These are phyloP conservation scores for Pomatorhinus ruficollis DNA, from an alignment of 2,113 vertebrate species.

Conservation along the genomic window DNA sequence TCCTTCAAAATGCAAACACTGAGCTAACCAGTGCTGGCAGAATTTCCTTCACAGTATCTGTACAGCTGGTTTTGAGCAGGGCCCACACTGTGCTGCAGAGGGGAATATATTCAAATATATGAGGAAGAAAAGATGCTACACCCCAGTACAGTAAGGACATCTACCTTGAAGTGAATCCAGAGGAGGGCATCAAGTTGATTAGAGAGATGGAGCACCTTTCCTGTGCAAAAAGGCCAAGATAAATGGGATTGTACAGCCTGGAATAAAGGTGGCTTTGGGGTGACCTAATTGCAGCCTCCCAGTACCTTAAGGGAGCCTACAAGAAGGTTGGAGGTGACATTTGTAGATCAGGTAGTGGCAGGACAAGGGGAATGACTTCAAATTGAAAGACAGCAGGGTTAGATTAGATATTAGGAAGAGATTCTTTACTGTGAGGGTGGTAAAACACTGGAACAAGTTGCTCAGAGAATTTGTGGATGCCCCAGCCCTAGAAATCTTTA, in stretches of 20 bases:
- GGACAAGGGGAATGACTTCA: background rate
- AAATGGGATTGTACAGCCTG: background rate
- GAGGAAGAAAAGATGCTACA: background rate
- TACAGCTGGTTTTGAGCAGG: background rate
- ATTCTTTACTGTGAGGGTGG: background rate
- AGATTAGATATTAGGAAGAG: background rate
- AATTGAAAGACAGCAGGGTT: background rate
- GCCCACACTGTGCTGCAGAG: background rate
- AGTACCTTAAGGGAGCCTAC: background rate
- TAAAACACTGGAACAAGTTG: background rate
- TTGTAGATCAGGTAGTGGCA: background rate
- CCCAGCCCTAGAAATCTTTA: background rate
- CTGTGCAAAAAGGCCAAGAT: background rate
- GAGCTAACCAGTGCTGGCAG: background rate
- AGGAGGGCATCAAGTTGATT: background rate
- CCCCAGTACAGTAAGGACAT: background rate
- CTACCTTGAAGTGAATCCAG: background rate
- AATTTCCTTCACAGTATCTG: rapidly evolving
- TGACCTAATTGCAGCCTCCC: background rate
- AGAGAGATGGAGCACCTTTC: background rate
- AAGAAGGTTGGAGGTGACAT: background rate
- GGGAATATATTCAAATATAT: background rate
- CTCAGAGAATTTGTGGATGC: background rate
- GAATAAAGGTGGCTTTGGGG: background rate
- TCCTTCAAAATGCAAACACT: background rate